Evolutionary conservation across 2,888 invertebrate species (phyloP), one percentile per base, ranked within the genome.

Genomic region (Drosophila suboccidentalis): DNA sequence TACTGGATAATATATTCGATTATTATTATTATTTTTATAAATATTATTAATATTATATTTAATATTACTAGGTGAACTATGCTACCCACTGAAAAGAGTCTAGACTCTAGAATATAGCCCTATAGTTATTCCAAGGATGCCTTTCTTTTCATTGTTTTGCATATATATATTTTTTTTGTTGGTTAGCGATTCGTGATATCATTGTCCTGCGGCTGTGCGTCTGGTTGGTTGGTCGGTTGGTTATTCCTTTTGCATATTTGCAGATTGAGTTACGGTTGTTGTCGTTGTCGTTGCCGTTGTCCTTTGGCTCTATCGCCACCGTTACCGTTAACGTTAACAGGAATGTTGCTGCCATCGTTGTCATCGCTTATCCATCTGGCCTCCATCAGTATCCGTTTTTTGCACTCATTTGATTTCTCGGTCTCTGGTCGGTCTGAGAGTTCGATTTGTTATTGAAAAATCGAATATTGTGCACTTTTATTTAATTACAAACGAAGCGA

Each of bases 211-310:
- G 72, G 72, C 63, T 55, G 64, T 74, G 57, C 59, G 66, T 77
- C 63, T 57, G 78, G 67, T 49, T 69, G 78, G 63, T 47, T 67
- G 26, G 5, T 29, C 50, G 78, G 67, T 46, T 69, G 78, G 65
- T 47, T 67, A 64, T 63, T 69, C 61, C 66, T 67, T 71, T 80
- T 71, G 59, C 67, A 76, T 78, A 71, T 82, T 71, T 73, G 44
- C 80, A 74, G 88, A 84, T 86, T 80, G 88, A 74, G 83, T 87
- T 78, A 76, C 87, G 78, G 51, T 65, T 62, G 72, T 46, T 69
- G 54, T 39, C 59, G 47, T 38, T 15, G 57, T 34, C 70, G 39
- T 43, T 68, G 76, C 34, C 70, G 43, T 43, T 68, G 77, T 76
- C 64, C 79, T 65, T 75, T 62, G 59, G 11, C 36, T 10, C 34